A percentile compares a stretch with the other conserved stretches of the same genome.
phyloP scores from a whole-genome alignment of 2,113 vertebrate genomes.

The Eubucco bourcierii region DNA sequence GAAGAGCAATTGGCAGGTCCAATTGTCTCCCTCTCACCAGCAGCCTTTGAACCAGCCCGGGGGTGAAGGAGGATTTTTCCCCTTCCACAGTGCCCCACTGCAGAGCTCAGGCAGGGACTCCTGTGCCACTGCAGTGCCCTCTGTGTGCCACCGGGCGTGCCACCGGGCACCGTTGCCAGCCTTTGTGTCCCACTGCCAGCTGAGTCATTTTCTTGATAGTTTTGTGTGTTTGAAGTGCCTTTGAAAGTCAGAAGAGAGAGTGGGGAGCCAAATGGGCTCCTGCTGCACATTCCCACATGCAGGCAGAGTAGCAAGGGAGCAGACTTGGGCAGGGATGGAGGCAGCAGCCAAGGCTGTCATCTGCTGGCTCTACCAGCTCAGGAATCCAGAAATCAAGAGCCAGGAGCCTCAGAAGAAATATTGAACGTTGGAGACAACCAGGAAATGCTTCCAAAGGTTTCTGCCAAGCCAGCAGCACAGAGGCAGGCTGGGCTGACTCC shows the following conservation, averaged over 20 bases:
- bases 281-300: background rate
- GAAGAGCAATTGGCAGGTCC: background rate
- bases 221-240: background rate
- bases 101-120: background rate
- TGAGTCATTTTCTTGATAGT: background rate
- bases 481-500: background rate
- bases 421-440: background rate
- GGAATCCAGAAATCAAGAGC: background rate
- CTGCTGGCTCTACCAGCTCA: background rate
- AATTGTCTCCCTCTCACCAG: background rate
- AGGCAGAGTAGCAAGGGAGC: accelerated
- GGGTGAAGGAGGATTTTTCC: background rate
- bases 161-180: background rate
- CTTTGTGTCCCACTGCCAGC: background rate
- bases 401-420: background rate
- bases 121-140: background rate
- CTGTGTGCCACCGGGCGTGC: background rate
- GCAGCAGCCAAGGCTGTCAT: background rate
- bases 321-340: accelerated
- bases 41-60: background rate
- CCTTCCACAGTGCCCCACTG: background rate
- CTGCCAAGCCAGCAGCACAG: background rate
- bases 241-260: constrained; percentile 7
- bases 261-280: background rate
- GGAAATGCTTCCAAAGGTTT: background rate